A percentile compares a stretch with the other conserved stretches of the same genome.
Evolutionary conservation across 2,113 vertebrate species (phyloP).

Genomic region (Gymnogyps californianus): DNA sequence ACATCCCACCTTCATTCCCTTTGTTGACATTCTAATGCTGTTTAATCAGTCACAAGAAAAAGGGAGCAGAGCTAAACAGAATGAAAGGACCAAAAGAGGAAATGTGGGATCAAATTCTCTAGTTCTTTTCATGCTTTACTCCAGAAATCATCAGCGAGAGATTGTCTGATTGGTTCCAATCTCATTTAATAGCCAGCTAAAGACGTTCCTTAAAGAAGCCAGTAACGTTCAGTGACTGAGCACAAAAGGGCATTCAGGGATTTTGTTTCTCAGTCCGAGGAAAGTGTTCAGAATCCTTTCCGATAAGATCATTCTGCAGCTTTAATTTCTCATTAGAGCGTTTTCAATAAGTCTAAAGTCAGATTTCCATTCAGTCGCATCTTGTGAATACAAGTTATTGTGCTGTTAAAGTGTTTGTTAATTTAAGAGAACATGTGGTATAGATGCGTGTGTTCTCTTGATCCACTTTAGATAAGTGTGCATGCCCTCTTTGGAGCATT

Average conservation of each 20-base stretch:
- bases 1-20: constrained; percentile 1
- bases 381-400: constrained; percentile 72
- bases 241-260: constrained; percentile 72
- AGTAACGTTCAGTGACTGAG: constrained; percentile 19
- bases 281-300: constrained; percentile 47
- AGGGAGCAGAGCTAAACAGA: background rate
- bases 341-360: constrained; percentile 60
- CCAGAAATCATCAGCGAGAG: constrained; percentile 26
- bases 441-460: constrained; percentile 1
- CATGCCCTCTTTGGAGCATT: background rate
- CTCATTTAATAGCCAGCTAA: constrained; percentile 57
- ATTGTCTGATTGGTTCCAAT: constrained; percentile 50
- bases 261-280: constrained; percentile 67
- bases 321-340: constrained; percentile 73
- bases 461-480: constrained; percentile 64
- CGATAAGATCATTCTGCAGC: constrained; percentile 58
- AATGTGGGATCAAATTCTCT: constrained; percentile 40
- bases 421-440: constrained; percentile 56
- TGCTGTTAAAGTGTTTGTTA: constrained; percentile 59
- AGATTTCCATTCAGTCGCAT: constrained; percentile 46
- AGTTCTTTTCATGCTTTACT: constrained; percentile 48
- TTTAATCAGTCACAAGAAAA: constrained; percentile 5
- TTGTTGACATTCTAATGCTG: background rate
- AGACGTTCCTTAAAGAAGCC: constrained; percentile 29
- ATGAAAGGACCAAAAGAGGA: constrained; percentile 29